Conservation (phyloP, 1,140 invertebrate species). For the Nasonia vitripennis region DNA sequence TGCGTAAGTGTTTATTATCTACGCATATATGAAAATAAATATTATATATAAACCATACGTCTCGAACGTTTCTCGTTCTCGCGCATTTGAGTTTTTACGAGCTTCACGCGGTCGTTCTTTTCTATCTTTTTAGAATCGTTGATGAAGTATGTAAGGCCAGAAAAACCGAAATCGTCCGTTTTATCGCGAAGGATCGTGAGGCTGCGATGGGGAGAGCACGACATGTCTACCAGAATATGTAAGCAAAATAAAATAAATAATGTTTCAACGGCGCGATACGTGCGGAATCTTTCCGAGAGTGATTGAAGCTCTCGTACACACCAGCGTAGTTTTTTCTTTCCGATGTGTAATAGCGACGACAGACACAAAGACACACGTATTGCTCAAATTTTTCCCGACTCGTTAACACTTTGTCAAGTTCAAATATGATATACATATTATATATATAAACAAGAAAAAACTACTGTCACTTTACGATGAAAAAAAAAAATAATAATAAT, state of each 20-base stretch:
- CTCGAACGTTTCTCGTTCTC: constrained; percentile 42
- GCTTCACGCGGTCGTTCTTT: constrained; percentile 37
- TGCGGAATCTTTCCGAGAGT: constrained; percentile 11
- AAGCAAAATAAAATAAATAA: not conserved
- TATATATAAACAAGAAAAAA: not conserved
- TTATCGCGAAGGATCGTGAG: not conserved
- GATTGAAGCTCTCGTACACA: not conserved
- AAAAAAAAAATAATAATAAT: not conserved
- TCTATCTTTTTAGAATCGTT: constrained; percentile 42
- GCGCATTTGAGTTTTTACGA: constrained; percentile 32
- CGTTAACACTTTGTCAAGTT: constrained; percentile 37
- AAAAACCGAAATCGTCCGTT: not conserved
- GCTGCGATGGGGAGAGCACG: not conserved
- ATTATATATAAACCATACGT: constrained; percentile 14
- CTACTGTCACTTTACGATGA: constrained; percentile 26
- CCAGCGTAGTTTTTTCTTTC: constrained; percentile 5
- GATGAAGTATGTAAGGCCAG: not conserved
- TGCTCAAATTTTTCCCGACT: constrained; percentile 33
- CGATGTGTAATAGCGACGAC: not conserved
- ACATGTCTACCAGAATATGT: constrained; percentile 17
- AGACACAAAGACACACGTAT: not conserved
- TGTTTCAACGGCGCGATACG: not conserved
- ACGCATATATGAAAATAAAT: constrained; percentile 1
- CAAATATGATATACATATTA: constrained; percentile 30
- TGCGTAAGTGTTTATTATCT: constrained; percentile 22